Evolutionary conservation across 92 coral and sea anemone genomes (phyloP), one percentile per base, ranked within the genome.

Genomic region (Zoanthus sociatus): DNA sequence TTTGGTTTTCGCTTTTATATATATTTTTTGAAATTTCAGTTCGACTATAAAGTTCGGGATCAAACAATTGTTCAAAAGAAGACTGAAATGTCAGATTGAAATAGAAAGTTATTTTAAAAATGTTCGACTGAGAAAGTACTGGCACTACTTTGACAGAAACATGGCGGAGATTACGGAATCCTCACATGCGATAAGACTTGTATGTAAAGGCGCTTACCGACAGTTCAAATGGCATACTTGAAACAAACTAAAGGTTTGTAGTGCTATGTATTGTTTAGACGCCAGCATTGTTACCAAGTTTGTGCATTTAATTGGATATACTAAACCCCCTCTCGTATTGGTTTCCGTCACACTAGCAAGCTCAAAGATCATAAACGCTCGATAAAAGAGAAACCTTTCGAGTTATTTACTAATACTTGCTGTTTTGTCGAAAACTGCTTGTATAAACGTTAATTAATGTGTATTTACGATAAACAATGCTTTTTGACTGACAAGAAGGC

Each of bases 171-270:
- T 20, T 14, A 30, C 46, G 31, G 74, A 69, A 69, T 9, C 45
- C 74, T 20, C 45, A 76, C 55, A 79, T 79, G 84, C 47, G 73
- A 14, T 6, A 7, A n/a, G 16, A n/a, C 5, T 61, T 14, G 18
- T 44, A n/a, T 26, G 18, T 37, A 32, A 79, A 79, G 18, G 68
- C 58, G 45, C 37, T 79, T 79, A 54, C 18, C 9, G 11, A 31
- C 61, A 17, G 84, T 45, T 63, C 71, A 61, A 79, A 79, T 79
- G 84, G 73, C 13, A 42, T 61, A 48, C 48, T 20, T 79, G 15
- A 61, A 58, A 20, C 31, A 63, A 63, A 61, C 17, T 10, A 79
- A 79, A 79, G 84, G 84, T 79, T 79, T 79, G 84, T 64, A 79
- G 17, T 61, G 60, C 33, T 63, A 31, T 17, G 4, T 21, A 42